These are phyloP conservation scores for Pristionchus pacificus DNA, from an alignment of 1,140 invertebrate genomes.

Conservation along the genomic window DNA sequence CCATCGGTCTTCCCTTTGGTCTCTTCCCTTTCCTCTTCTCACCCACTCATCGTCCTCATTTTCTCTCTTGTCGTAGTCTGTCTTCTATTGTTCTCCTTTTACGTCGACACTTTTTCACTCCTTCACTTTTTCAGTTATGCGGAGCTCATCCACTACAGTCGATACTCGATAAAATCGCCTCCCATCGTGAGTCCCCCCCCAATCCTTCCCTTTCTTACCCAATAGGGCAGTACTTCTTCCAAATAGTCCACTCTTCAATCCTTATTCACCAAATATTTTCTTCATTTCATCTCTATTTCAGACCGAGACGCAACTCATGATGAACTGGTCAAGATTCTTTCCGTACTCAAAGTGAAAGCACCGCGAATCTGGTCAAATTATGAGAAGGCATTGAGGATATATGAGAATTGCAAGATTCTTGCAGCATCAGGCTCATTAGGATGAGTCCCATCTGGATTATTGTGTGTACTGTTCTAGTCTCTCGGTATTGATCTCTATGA, in stretches of 20 bases:
- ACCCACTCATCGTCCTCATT: not conserved
- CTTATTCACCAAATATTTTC: no score
- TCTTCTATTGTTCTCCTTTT: not conserved
- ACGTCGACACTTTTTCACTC: not conserved
- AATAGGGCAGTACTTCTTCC: not conserved
- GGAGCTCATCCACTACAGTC: not conserved
- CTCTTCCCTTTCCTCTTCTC: no score
- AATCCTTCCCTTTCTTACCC: not conserved
- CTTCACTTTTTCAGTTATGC: not conserved
- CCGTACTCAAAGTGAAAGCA: not conserved
- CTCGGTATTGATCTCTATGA: no score
- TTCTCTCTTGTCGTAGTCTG: not conserved
- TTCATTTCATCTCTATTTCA: not conserved
- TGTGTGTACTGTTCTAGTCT: no score
- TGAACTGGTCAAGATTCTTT: not conserved
- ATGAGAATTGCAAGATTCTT: not conserved
- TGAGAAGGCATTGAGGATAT: not conserved
- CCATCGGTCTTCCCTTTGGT: no score
- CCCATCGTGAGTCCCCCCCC: not conserved
- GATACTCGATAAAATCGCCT: not conserved
- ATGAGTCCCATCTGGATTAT: not conserved
- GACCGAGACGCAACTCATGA: not conserved
- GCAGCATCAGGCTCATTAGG: not conserved
- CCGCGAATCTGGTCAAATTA: not conserved
- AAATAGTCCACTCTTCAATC: no score